Evolutionary conservation across 2,888 invertebrate genomes (phyloP).

Genomic region (Polietes domitor): DNA sequence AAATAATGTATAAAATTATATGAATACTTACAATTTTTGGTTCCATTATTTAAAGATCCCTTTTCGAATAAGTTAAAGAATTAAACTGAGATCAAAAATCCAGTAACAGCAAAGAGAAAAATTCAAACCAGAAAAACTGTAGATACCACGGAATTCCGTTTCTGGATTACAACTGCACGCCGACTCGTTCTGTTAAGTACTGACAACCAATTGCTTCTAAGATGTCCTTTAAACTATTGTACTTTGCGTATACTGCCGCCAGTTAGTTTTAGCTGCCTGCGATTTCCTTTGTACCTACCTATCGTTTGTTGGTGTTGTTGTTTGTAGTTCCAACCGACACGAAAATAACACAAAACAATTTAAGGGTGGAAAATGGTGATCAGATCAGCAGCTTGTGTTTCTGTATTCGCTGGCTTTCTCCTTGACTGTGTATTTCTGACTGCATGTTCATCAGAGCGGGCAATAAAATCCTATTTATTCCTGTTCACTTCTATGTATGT

Average conservation of each 20-base stretch:
- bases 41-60: constrained; percentile 28
- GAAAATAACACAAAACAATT: background rate
- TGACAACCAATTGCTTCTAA: constrained; percentile 19
- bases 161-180: constrained; percentile 21
- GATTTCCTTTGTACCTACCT: constrained; percentile 49
- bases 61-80: background rate
- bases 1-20: background rate
- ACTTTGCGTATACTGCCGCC: background rate
- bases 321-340: too few relatives aligned
- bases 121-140: constrained; percentile 49
- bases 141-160: background rate
- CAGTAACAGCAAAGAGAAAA: constrained; percentile 13
- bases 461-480: constrained; percentile 54
- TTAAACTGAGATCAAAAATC: background rate
- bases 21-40: constrained; percentile 45
- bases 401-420: background rate
- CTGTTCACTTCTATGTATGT: constrained; percentile 1
- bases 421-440: constrained; percentile 9
- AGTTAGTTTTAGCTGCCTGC: constrained; percentile 30
- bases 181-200: constrained; percentile 28
- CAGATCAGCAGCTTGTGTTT: constrained; percentile 20
- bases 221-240: constrained; percentile 24
- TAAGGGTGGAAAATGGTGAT: constrained; percentile 34
- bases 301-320: constrained; percentile 23
- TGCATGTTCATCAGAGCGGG: constrained; percentile 1